phyloP scores from a whole-genome alignment of 2,888 invertebrate species.

The Adelphocoris suturalis region DNA sequence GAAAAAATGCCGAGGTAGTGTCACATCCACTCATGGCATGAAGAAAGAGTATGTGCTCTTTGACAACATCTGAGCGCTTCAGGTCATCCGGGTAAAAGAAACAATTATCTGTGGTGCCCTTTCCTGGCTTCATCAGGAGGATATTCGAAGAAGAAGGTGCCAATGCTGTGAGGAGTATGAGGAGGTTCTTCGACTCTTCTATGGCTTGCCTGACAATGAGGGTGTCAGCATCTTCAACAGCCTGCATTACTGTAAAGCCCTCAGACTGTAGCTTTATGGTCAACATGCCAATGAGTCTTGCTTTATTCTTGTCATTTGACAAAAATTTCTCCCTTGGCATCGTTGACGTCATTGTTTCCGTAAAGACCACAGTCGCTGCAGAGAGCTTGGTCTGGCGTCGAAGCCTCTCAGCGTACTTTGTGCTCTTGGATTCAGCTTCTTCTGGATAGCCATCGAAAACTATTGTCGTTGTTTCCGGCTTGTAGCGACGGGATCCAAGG shows the following conservation, averaged over 20 bases:
- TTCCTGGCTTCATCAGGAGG: slow-evolving; percentile 40
- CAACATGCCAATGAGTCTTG: slow-evolving; percentile 22
- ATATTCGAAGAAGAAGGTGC: too few relatives aligned
- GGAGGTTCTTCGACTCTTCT: slow-evolving; percentile 26
- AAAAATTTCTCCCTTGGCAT: slow-evolving; percentile 36
- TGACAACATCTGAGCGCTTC: background rate
- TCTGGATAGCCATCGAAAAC: slow-evolving; percentile 49
- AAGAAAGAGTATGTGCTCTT: slow-evolving; percentile 38
- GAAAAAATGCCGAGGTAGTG: too few relatives aligned
- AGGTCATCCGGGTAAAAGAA: background rate
- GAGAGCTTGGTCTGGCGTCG: background rate
- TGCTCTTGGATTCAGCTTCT: slow-evolving; percentile 35
- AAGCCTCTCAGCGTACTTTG: slow-evolving; percentile 31
- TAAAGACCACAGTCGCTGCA: background rate
- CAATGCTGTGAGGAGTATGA: slow-evolving; percentile 13
- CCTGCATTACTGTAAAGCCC: too few relatives aligned
- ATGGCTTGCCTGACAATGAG: too few relatives aligned
- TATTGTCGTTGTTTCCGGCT: slow-evolving; percentile 46
- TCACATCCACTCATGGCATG: too few relatives aligned
- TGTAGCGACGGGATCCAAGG: too few relatives aligned
- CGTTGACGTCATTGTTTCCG: background rate
- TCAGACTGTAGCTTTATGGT: slow-evolving; percentile 21
- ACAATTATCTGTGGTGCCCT: background rate
- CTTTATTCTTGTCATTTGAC: slow-evolving; percentile 33
- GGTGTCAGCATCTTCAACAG: too few relatives aligned